Base-by-base conservation (phyloP, 2,113 vertebrate genomes). In the Psophia crepitans region DNA sequence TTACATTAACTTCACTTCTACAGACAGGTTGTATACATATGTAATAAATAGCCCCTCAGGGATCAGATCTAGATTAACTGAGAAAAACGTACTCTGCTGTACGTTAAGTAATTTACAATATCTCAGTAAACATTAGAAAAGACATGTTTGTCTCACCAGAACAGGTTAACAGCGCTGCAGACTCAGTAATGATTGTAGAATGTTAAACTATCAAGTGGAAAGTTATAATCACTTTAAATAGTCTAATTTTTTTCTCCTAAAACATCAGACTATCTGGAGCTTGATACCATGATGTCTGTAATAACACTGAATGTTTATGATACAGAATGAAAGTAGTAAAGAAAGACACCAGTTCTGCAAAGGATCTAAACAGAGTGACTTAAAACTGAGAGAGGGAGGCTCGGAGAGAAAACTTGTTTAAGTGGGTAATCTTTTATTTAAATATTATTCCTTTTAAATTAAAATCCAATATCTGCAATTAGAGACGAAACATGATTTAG, bases 1-100 rank as follows among this genome's bases (percentile, higher is more conserved):
- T 98, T 98, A 97, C 97, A 98, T 98, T 98, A 98, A 97, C 97
- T 97, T 98, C 97, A 98, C 97, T 98, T 97, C 97, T 94, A 97
- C 97, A 97, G 98, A 98, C 97, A 98, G 92, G 97, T 98, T 98
- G 98, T 98, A 96, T 98, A 98, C 97, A 96, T 98, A 97, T 96
- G 97, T 97, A 98, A 98, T 98, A 98, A 98, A 98, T 98, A 98
- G 97, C 97, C 94, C 97, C 97, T 97, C 91, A 89, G 97, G 97
- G 97, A 98, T 98, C 98, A 98, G 97, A 97, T 97, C 97, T 97
- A 98, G 98, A 98, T 98, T 97, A 98, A 97, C 97, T 96, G 96
- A 96, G 97, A 97, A 96, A 98, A 97, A 98, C 41, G 87, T 96
- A 96, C 90, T 92, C 95, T 96, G 96, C 94, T 97, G 79, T 94